phyloP scores from a whole-genome alignment of 2,888 invertebrate genomes.

The Sphaerophoria taeniata region DNA sequence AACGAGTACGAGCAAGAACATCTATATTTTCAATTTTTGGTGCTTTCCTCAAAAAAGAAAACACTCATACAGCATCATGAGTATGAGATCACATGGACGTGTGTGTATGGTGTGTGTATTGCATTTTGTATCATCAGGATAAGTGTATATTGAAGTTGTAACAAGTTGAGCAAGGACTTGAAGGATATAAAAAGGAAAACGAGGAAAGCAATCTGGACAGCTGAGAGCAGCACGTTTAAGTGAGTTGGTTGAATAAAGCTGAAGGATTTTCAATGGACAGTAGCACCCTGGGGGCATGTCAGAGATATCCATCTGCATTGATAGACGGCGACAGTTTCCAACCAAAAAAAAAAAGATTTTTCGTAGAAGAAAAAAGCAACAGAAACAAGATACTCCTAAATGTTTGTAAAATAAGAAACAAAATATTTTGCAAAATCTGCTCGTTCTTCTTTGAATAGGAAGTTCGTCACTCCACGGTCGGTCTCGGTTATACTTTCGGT shows the following conservation, averaged over 20 bases:
- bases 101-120: neutral
- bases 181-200: neutral
- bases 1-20: neutral
- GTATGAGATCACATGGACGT: neutral
- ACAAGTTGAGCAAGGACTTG: slow-evolving; percentile 13
- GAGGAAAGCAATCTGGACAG: neutral
- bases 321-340: slow-evolving; percentile 20
- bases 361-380: too few relatives aligned
- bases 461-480: too few relatives aligned
- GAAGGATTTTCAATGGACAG: slow-evolving; percentile 31
- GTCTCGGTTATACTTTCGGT: too few relatives aligned
- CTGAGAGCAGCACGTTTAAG: slow-evolving; percentile 14
- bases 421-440: too few relatives aligned
- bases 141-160: slow-evolving; percentile 46
- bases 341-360: slow-evolving; percentile 12
- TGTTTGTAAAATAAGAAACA: too few relatives aligned
- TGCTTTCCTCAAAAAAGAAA: slow-evolving; percentile 17
- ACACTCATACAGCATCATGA: slow-evolving; percentile 26
- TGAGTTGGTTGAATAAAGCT: slow-evolving; percentile 30
- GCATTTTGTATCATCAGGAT: slow-evolving; percentile 29
- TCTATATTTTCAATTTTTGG: slow-evolving; percentile 13
- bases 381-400: too few relatives aligned
- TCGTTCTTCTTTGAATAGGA: too few relatives aligned
- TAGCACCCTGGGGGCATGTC: slow-evolving; percentile 5
- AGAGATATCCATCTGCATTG: slow-evolving; percentile 8